These are phyloP conservation scores for Campopleginae sp. DNA, from an alignment of 2,888 invertebrate species.

Conservation along the genomic window DNA sequence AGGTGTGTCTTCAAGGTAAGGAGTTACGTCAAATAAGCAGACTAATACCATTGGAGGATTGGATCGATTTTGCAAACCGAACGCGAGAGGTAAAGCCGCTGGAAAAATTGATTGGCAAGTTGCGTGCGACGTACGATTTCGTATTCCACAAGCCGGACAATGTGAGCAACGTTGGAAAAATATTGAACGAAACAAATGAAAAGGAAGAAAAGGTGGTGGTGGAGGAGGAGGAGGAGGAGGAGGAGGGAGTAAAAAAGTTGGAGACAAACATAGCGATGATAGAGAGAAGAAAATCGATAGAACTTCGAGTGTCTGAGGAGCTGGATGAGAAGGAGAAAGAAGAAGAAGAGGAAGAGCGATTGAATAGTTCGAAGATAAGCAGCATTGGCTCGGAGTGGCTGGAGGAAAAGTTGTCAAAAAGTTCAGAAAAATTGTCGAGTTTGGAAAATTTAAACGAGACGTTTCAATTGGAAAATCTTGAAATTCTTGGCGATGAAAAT, in stretches of 20 bases:
- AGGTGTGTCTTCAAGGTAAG: conserved; percentile 75
- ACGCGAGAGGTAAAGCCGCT: conserved; percentile 73
- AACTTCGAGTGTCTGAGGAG: background rate
- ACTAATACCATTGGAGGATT: conserved; percentile 76
- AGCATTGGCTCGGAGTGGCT: conserved; percentile 38
- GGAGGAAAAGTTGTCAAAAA: conserved; percentile 17
- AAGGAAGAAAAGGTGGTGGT: background rate
- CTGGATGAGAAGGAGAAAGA: conserved; percentile 12
- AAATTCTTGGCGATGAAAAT: conserved; percentile 65
- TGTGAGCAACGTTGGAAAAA: conserved; percentile 75
- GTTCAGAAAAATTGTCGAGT: conserved; percentile 51
- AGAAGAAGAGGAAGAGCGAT: conserved; percentile 6
- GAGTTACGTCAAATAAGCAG: conserved; percentile 77
- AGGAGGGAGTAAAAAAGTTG: background rate
- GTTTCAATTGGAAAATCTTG: conserved; percentile 71
- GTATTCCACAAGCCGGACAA: conserved; percentile 77
- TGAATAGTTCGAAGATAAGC: conserved; percentile 28
- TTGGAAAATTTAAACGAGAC: conserved; percentile 67
- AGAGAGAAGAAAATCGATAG: conserved; percentile 37
- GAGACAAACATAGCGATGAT: conserved; percentile 27
- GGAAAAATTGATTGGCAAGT: conserved; percentile 77
- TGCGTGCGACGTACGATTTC: conserved; percentile 78
- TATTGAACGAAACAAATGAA: conserved; percentile 61
- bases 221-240: background rate
- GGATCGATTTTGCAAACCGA: conserved; percentile 71